Evolutionary conservation across 2,888 invertebrate genomes (phyloP).

Genomic region (Drosophila longiperda): DNA sequence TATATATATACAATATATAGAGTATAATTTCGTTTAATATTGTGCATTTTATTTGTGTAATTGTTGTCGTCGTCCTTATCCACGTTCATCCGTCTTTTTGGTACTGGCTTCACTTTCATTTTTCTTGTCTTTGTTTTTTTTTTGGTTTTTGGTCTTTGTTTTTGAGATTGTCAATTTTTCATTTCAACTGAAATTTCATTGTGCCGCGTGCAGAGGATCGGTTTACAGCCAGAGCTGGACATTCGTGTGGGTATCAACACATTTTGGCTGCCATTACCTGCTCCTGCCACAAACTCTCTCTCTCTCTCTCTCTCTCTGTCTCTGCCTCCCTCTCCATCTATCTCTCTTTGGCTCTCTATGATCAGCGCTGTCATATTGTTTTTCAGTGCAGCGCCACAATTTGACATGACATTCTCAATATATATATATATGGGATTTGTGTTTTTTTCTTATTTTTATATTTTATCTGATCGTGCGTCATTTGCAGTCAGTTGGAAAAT

Average conservation of each 20-base stretch:
- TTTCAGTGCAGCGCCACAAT: slow-evolving; percentile 64
- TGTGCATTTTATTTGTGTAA: slow-evolving; percentile 79
- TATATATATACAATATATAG: slow-evolving; percentile 34
- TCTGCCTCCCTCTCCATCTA: slow-evolving; percentile 6
- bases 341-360: slow-evolving; percentile 6
- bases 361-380: slow-evolving; percentile 58
- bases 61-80: slow-evolving; percentile 69
- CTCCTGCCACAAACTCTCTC: slow-evolving; percentile 4
- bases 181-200: slow-evolving; percentile 70
- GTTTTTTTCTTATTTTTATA: slow-evolving; percentile 7
- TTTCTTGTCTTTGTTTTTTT: too few species aligned
- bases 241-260: slow-evolving; percentile 43
- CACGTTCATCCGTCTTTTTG: slow-evolving; percentile 48
- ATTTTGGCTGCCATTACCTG: slow-evolving; percentile 34
- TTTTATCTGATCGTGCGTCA: slow-evolving; percentile 72
- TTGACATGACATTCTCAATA: slow-evolving; percentile 71
- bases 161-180: slow-evolving; percentile 51
- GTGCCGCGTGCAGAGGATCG: slow-evolving; percentile 58
- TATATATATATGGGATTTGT: slow-evolving; percentile 1
- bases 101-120: slow-evolving; percentile 66
- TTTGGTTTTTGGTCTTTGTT: neutral
- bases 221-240: slow-evolving; percentile 45
- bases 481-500: slow-evolving; percentile 75
- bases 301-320: neutral
- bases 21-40: slow-evolving; percentile 77